Evolutionary conservation across 2,888 invertebrate genomes (phyloP), one percentile per base, ranked within the genome.

Genomic region (Pycnomerus fuliginosus): DNA sequence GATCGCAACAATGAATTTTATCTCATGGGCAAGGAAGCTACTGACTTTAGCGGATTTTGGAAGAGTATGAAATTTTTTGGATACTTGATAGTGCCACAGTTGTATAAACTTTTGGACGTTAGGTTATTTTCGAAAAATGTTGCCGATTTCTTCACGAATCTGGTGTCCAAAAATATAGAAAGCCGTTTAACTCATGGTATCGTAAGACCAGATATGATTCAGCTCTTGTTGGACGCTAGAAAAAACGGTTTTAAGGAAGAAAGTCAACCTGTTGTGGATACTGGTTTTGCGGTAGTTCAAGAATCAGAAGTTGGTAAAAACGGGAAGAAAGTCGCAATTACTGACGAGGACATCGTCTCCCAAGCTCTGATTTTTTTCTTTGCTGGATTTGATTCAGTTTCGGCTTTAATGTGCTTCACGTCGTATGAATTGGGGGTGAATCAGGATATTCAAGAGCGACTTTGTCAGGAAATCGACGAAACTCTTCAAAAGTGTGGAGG

Each of bases 1-100:
- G 70, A 80, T 0, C 68, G 64, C 3, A 57, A 78, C 0, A 80
- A 80, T n/a, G n/a, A n/a, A n/a, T n/a, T n/a, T n/a, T n/a, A n/a
- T n/a, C n/a, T n/a, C n/a, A n/a, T n/a, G n/a, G 50, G 61, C 12
- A 75, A 74, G 39, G 62, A 61, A 5, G 59, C 73, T 4, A 74
- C 76, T 3, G 28, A 46, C 27, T 40, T 50, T 20, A 31, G 23
- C 5, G 37, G 28, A 3, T 25, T 52, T 13, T 10, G n/a, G n/a
- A n/a, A 15, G 3, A 1, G 8, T n/a, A 1, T 38, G 4, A 38
- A 38, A 16, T 3, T 16, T 3, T 17, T 27, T 13, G 1, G 27
- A 10, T 8, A 13, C 7, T 4, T 5, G 8, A 3, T 20, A 12
- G n/a, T 13, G 3, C 11, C 27, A 7, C n/a, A 12, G 25, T 4